These are phyloP conservation scores for Chaetogeoica ovagalla DNA, from an alignment of 2,888 invertebrate genomes.

Conservation along the genomic window DNA sequence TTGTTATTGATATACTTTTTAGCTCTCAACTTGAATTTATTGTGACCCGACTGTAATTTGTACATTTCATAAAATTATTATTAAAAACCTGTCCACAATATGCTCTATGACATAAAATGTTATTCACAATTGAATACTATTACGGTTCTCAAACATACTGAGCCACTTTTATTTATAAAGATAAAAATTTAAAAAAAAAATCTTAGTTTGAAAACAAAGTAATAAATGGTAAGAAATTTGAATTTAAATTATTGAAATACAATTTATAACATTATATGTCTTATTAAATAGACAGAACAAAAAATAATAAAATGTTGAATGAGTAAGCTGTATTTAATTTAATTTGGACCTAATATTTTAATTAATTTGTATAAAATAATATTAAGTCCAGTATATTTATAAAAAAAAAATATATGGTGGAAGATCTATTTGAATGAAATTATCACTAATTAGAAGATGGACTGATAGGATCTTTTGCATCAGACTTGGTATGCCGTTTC, in stretches of 20 bases:
- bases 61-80: neutral
- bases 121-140: neutral
- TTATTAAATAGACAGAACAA: conserved; percentile 26
- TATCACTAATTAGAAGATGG: conserved; percentile 37
- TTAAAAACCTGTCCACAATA: conserved; percentile 5
- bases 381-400: conserved; percentile 26
- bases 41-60: neutral
- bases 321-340: conserved; percentile 34
- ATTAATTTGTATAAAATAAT: conserved; percentile 24
- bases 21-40: neutral
- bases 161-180: neutral
- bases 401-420: conserved; percentile 46
- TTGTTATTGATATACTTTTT: no score
- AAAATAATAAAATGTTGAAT: conserved; percentile 36
- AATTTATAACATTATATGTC: conserved; percentile 26
- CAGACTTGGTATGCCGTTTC: conserved; percentile 73
- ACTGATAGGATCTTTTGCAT: conserved; percentile 43
- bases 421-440: conserved; percentile 41
- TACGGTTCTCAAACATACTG: neutral
- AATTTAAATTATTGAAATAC: conserved; percentile 8
- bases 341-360: conserved; percentile 21
- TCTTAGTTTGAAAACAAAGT: neutral
- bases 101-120: neutral
- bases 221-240: neutral
- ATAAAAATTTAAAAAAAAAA: neutral